Base-by-base conservation (phyloP, 2,113 vertebrate species). In the Trinectes maculatus region DNA sequence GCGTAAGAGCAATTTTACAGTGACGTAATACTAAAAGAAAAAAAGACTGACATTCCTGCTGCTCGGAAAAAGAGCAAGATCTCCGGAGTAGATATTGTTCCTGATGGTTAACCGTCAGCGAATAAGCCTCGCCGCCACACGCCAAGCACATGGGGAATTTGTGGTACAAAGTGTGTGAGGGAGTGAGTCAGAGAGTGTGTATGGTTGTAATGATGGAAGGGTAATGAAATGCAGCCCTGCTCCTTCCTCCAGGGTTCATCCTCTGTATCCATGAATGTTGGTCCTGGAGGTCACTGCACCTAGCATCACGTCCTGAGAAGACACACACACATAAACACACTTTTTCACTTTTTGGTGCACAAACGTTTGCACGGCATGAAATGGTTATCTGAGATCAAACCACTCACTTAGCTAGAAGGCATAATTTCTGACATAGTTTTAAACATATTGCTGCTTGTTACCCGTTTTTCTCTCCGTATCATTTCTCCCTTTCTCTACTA, bases 211-310 rank as follows among this genome's bases (percentile, higher is more conserved):
- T 47, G 12, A 61, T 70, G 75, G 77, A 70, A 62, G 56, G 67
- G 74, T 63, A 79, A 83, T 70, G 76, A 86, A 90, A 85, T 82
- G 79, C 83, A 71, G 70, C 55, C 68, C 47, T 39, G 15, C 68
- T 66, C 49, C 64, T 71, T 31, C 55, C 63, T 37, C 62, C 65
- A 80, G 77, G 55, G 80, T 86, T 89, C 78, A 84, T 66, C 71
- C 73, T 86, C 71, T 77, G 80, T 64, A 54, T 80, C 62, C 52
- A 58, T 43, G 66, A 68, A 63, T 79, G 82, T 90, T 86, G 60
- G 76, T 84, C 44, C 73, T 84, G 57, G 87, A 90, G 86, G 84
- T 88, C 87, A 87, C 13, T 4, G 77, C 72, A 67, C 85, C 79
- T 85, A 82, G 87, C 84, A 82, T 77, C 65, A 7, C n/a, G 61